Conservation (phyloP, 2,888 invertebrate species). For the Gerris lacustris region DNA sequence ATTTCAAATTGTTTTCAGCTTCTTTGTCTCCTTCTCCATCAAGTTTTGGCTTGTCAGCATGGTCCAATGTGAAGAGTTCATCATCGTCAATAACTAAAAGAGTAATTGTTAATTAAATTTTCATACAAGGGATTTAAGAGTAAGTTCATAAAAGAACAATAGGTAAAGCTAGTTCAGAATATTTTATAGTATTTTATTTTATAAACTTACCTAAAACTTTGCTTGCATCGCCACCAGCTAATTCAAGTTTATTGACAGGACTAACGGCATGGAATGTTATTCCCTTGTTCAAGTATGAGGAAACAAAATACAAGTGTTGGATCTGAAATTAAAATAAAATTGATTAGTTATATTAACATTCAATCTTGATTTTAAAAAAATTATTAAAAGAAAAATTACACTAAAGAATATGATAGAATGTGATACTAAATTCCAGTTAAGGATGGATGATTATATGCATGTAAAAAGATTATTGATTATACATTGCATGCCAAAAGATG, state of each 20-base stretch:
- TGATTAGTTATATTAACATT: too few species aligned
- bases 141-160: conserved; percentile 2
- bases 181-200: too few species aligned
- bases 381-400: too few species aligned
- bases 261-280: background rate
- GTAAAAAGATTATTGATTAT: too few species aligned
- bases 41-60: conserved; percentile 50
- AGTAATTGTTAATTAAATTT: conserved; percentile 3
- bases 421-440: too few species aligned
- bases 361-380: too few species aligned
- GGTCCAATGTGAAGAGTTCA: conserved; percentile 50
- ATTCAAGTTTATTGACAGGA: background rate
- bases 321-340: conserved; percentile 38
- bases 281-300: background rate
- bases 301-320: background rate
- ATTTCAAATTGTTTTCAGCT: conserved; percentile 44
- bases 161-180: background rate
- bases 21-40: conserved; percentile 42
- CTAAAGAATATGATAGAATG: too few species aligned
- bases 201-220: background rate
- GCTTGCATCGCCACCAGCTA: background rate
- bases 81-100: conserved; percentile 40
- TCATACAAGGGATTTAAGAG: background rate
- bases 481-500: too few species aligned
- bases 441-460: too few species aligned